Evolutionary conservation across 2,113 vertebrate species (phyloP), one percentile per base, ranked within the genome.

Genomic region (Butorides virescens): DNA sequence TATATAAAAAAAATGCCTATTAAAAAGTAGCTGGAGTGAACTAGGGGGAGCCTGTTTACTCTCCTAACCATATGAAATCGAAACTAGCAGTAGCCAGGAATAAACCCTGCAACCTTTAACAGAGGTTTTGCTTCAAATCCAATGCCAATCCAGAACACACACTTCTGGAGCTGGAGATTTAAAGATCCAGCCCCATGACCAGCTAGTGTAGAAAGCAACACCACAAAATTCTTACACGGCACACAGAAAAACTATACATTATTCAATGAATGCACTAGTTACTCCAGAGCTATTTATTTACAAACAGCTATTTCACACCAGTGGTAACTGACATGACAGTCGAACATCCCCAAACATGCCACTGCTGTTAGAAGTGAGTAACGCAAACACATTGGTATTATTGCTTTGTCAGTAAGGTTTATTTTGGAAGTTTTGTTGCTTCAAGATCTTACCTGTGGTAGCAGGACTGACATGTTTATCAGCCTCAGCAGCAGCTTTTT

Each of bases 401-500:
- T 37, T 77, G 61, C 46, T 86, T 58, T 62, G 88, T 85, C 95
- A 90, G 89, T 86, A 49, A 49, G 6, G 6, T 61, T 86, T 52
- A 63, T 65, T 89, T 66, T 90, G 25, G 71, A 92, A 91, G 59
- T 47, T 25, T 50, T 90, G 19, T 66, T 63, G 70, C 83, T 95
- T 87, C 10, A 15, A 61, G 4, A 9, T 96, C 98, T 98, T 99
- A 99, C 98, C 98, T 98, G 98, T 94, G 93, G 97, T 96, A 89
- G 96, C 95, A 98, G 97, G 80, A 98, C 94, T 98, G 97, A 95
- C 88, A 91, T 92, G 87, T 95, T 97, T 96, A 96, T 79, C 89
- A 96, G 96, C 93, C 93, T 98, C 98, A 98, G 98, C 97, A 97
- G 96, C 97, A 95, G 97, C 95, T 93, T 98, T 98, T 98, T 98